Evolutionary conservation across 1,140 invertebrate species (phyloP), one percentile per base, ranked within the genome.

Genomic region (Drosophila tristis): DNA sequence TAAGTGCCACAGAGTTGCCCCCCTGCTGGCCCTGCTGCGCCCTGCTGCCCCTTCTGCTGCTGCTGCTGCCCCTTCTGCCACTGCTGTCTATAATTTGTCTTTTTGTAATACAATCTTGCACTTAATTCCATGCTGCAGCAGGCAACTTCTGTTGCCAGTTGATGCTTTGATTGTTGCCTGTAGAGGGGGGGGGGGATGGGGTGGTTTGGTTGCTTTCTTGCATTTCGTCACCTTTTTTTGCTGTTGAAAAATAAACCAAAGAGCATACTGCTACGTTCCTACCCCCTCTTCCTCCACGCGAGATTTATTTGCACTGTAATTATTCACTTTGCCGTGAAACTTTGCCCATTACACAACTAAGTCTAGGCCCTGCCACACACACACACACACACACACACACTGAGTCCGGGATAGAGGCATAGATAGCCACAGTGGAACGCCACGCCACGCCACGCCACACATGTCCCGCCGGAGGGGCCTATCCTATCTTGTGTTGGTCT

Each of bases 291-390:
- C 56, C 61, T 54, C 44, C 25, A 55, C 1, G 23, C 23, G 64
- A 76, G 80, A 84, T 75, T 79, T 82, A 84, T 84, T 84, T 84
- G 71, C 80, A 75, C 71, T 85, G 80, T 85, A 84, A 84, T 84
- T 84, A 84, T 84, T 84, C 80, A 84, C 71, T 84, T 84, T 82
- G 74, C 79, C 64, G 70, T 78, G 79, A 77, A 77, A 77, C 78
- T 81, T 66, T 73, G 74, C 45, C 73, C 79, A 81, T 84, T 82
- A 74, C 79, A 78, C 35, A 13, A 35, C 20, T 20, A 20, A 20
- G 35, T 35, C 8, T 4, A 60, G 70, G 43, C 35, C 51, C 58
- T 26, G 65, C 31, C 50, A 63, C 56, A 50, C 47, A 57, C 44
- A 42, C 20, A 48, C 47, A 57, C 48, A 42, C 20, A 48, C 50